phyloP scores from a whole-genome alignment of 2,797 vertebrate species.

The Manis javanica region DNA sequence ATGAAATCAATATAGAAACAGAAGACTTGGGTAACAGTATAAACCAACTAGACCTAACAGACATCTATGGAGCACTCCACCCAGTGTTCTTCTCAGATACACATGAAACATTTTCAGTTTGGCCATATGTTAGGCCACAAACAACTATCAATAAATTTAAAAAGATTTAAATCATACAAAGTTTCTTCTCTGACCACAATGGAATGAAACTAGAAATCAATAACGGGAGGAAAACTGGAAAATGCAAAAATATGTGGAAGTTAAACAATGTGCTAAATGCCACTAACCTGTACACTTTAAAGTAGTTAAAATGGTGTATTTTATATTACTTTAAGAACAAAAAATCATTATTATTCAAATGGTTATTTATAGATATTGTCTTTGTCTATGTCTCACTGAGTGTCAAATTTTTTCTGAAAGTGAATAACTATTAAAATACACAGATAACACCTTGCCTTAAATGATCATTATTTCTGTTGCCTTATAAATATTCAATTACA shows the following conservation, averaged over 20 bases:
- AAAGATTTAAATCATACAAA: neutral
- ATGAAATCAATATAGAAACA: neutral
- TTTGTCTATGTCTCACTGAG: neutral
- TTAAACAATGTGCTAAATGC: neutral
- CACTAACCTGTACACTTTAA: neutral
- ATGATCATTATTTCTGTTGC: neutral
- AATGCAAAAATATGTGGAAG: neutral
- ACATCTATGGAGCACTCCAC: neutral
- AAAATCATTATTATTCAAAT: neutral
- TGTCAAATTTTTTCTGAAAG: neutral
- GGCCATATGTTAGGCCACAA: neutral
- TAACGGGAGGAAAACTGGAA: neutral
- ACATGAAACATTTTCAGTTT: neutral
- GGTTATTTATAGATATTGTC: neutral
- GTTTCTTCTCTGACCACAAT: neutral
- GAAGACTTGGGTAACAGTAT: neutral
- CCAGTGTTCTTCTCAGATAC: neutral
- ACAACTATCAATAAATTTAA: neutral
- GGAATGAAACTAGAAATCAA: neutral
- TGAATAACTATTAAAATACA: conserved; percentile 7
- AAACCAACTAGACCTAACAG: neutral
- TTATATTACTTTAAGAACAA: neutral
- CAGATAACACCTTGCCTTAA: neutral
- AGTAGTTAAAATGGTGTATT: neutral
- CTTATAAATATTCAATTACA: neutral